Percentiles rank a stretch among this genome's conserved stretches.
These are phyloP conservation scores for Tetranychus piercei DNA, from an alignment of 2,888 invertebrate species.

Conservation along the genomic window DNA sequence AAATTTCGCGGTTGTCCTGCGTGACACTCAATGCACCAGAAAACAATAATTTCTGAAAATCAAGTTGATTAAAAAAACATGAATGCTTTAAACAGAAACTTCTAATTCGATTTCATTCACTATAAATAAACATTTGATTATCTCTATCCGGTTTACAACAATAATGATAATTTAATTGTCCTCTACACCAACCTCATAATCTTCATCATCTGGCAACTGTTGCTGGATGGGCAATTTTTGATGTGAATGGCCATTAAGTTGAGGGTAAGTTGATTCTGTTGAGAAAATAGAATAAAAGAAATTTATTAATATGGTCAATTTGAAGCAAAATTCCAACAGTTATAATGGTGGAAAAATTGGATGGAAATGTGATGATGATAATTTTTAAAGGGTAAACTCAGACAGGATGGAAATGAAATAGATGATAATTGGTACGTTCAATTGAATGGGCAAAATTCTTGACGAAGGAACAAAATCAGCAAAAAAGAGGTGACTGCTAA, in stretches of 20 bases:
- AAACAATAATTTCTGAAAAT: neutral
- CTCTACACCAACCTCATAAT: neutral
- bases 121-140: neutral
- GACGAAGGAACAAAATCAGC: neutral
- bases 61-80: neutral
- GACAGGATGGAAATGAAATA: neutral
- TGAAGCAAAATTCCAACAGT: too few species aligned
- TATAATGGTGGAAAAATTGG: too few species aligned
- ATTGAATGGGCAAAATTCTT: neutral
- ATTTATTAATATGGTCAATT: too few species aligned
- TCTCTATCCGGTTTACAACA: neutral
- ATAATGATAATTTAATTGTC: neutral
- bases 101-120: neutral
- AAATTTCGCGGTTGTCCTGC: neutral
- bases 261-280: neutral
- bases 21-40: neutral
- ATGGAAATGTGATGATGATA: neutral
- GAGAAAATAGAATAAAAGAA: neutral
- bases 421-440: neutral
- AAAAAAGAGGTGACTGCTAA: neutral
- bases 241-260: neutral
- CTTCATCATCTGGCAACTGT: conserved; percentile 1
- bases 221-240: neutral
- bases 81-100: neutral
- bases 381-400: neutral